phyloP scores from a whole-genome alignment of 2,888 invertebrate genomes.

The Netelia melanura region DNA sequence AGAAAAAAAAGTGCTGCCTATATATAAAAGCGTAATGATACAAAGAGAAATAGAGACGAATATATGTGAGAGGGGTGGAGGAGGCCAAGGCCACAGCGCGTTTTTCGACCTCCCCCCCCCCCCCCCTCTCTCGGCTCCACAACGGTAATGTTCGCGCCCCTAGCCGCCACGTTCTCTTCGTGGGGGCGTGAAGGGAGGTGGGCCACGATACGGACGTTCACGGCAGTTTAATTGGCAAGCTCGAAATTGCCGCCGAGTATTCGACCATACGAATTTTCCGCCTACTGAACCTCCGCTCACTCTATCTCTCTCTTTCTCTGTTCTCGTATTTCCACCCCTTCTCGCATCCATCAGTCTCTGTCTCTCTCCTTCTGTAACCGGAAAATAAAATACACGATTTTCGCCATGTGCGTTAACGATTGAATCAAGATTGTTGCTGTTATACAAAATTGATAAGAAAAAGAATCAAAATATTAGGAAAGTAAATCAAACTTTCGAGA shows the following conservation, averaged over 20 bases:
- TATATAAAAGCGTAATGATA: conserved; percentile 13
- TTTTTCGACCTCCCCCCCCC: conserved; percentile 66
- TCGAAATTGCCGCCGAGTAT: conserved; percentile 76
- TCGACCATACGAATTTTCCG: conserved; percentile 60
- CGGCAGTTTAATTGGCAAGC: conserved; percentile 79
- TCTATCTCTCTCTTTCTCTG: conserved; percentile 11
- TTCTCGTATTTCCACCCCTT: conserved; percentile 45
- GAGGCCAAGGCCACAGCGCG: conserved; percentile 46
- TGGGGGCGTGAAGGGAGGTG: conserved; percentile 45
- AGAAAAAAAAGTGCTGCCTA: background rate
- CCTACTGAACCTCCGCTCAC: conserved; percentile 21
- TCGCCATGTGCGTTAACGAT: conserved; percentile 17
- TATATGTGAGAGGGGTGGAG: conserved; percentile 34
- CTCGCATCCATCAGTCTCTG: conserved; percentile 57
- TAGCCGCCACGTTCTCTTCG: conserved; percentile 73
- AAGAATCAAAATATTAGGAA: background rate
- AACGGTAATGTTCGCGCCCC: conserved; percentile 54
- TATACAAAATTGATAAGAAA: too few relatives aligned
- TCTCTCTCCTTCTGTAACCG: background rate
- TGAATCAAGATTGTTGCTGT: conserved; percentile 50
- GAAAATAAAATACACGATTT: too few relatives aligned
- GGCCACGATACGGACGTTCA: conserved; percentile 68
- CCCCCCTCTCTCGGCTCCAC: background rate
- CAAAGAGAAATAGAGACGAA: conserved; percentile 57
- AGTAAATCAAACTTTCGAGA: background rate